These are phyloP conservation scores for Elysia crispata DNA, from an alignment of 2,888 invertebrate genomes.

Conservation along the genomic window DNA sequence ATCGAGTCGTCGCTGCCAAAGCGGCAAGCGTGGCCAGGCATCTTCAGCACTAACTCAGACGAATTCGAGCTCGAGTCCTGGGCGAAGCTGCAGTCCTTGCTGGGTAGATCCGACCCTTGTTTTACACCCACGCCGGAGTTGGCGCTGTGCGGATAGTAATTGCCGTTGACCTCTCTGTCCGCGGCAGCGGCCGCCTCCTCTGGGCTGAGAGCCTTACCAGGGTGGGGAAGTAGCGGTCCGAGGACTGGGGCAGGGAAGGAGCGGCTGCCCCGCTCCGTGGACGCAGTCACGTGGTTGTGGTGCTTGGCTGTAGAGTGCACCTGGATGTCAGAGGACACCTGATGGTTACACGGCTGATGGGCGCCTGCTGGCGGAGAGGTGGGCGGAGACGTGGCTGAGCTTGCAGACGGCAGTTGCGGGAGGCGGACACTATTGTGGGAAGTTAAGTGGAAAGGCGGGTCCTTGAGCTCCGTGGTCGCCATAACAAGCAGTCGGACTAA, in stretches of 20 bases:
- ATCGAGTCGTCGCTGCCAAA: not conserved
- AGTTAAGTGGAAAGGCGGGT: too few relatives aligned
- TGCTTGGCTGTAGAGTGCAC: conserved; percentile 36
- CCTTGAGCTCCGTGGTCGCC: too few relatives aligned
- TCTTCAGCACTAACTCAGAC: conserved; percentile 23
- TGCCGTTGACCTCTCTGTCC: conserved; percentile 54
- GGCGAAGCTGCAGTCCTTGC: not conserved
- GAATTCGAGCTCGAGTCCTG: not conserved
- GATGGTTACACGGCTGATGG: not conserved
- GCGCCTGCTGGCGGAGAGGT: too few relatives aligned
- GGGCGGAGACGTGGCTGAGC: too few relatives aligned
- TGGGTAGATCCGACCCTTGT: not conserved
- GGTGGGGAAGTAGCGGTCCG: conserved; percentile 40
- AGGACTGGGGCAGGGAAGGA: conserved; percentile 22
- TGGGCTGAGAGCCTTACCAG: not conserved
- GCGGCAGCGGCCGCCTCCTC: conserved; percentile 32
- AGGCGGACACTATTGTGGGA: too few relatives aligned
- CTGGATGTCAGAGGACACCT: conserved; percentile 22
- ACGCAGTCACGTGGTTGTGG: not conserved
- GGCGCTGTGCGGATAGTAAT: conserved; percentile 39
- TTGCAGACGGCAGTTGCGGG: too few relatives aligned
- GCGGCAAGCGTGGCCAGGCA: conserved; percentile 29
- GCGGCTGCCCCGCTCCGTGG: not conserved
- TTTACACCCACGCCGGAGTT: conserved; percentile 29
- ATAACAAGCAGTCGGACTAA: too few relatives aligned